Percentiles rank a stretch among this genome's conserved stretches.
These are phyloP conservation scores for Pao palembangensis DNA, from an alignment of 2,113 vertebrate species.

Conservation along the genomic window DNA sequence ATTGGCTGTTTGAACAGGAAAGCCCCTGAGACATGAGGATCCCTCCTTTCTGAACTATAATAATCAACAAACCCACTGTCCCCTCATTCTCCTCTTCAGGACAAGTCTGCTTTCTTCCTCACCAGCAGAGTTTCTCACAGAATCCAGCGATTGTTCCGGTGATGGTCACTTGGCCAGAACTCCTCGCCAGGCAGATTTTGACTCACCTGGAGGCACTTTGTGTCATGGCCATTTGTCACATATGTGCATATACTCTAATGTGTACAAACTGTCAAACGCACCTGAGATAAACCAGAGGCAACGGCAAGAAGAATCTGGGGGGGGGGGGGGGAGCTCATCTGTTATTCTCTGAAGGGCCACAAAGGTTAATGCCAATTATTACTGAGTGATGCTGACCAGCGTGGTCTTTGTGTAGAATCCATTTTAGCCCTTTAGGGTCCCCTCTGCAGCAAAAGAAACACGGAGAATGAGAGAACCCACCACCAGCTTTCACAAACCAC, in stretches of 20 bases:
- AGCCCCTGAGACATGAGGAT: slow-evolving; percentile 26
- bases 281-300: slow-evolving; percentile 73
- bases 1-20: slow-evolving; percentile 7
- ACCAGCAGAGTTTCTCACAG: slow-evolving; percentile 8
- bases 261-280: slow-evolving; percentile 63
- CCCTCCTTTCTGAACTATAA: slow-evolving; percentile 37
- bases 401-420: slow-evolving; percentile 54
- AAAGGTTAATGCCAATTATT: slow-evolving; percentile 58
- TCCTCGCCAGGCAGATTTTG: slow-evolving; percentile 54
- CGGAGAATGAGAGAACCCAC: slow-evolving; percentile 68
- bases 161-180: slow-evolving; percentile 60
- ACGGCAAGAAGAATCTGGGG: slow-evolving; percentile 38
- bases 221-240: slow-evolving; percentile 65
- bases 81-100: neutral
- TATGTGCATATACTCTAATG: slow-evolving; percentile 63
- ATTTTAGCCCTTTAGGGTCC: slow-evolving; percentile 81
- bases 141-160: slow-evolving; percentile 38
- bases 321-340: slow-evolving; percentile 4
- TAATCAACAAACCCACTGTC: neutral
- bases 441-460: slow-evolving; percentile 58
- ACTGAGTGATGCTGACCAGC: slow-evolving; percentile 41
- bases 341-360: slow-evolving; percentile 38
- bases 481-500: slow-evolving; percentile 64
- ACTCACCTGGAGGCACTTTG: slow-evolving; percentile 77
- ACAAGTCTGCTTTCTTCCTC: slow-evolving; percentile 1